These are phyloP conservation scores for Vanacampus margaritifer DNA, from an alignment of 2,113 vertebrate species.

Conservation along the genomic window DNA sequence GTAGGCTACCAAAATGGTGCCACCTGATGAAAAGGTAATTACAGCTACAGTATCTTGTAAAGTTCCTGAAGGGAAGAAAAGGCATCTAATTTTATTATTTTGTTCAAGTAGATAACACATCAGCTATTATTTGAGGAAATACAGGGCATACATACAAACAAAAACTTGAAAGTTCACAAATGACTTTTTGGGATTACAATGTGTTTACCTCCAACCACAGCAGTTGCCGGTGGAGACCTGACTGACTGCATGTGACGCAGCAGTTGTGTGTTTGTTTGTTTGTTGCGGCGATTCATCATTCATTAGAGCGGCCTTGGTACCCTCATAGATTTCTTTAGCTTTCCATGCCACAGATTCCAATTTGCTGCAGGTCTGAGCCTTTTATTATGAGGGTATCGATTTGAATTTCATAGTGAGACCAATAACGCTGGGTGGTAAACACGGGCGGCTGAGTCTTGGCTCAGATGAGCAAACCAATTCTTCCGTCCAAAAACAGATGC, in stretches of 20 bases:
- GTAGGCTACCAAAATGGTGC: neutral
- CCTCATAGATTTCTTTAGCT: constrained; percentile 39
- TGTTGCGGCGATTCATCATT: constrained; percentile 55
- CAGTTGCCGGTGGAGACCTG: neutral
- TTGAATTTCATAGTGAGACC: constrained; percentile 57
- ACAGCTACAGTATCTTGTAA: neutral
- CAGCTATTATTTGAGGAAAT: too few relatives aligned
- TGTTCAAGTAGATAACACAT: neutral
- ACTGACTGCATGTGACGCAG: constrained; percentile 16
- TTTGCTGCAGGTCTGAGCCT: constrained; percentile 56
- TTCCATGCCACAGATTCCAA: constrained; percentile 50
- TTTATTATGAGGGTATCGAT: constrained; percentile 64
- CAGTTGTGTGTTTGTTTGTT: neutral
- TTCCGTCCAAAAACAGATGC: constrained; percentile 29
- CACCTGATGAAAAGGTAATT: neutral
- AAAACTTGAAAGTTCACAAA: too few relatives aligned
- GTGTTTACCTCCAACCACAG: constrained; percentile 9
- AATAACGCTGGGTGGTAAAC: constrained; percentile 19
- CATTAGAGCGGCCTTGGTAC: constrained; percentile 37
- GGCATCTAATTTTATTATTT: neutral
- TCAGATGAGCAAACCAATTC: constrained; percentile 30
- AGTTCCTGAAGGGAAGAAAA: neutral
- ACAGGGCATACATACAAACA: too few relatives aligned
- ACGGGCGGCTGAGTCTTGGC: constrained; percentile 17
- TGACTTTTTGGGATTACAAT: too few relatives aligned